These are phyloP conservation scores for Chiloscyllium punctatum DNA, from an alignment of 2,797 vertebrate species.

Conservation along the genomic window DNA sequence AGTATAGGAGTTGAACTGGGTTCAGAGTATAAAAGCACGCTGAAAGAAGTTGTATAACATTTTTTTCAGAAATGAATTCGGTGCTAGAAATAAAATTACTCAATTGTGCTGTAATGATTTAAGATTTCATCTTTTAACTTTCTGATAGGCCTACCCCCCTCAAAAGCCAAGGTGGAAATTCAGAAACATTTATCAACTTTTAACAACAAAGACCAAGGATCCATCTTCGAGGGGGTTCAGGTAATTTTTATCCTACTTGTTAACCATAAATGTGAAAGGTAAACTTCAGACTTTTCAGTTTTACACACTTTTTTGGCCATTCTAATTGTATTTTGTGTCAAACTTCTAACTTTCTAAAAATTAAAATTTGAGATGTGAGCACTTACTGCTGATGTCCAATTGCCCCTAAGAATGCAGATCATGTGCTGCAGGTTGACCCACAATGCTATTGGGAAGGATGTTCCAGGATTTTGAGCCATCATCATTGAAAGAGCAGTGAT, in stretches of 20 bases:
- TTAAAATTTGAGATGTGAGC: not conserved
- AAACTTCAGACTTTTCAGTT: not conserved
- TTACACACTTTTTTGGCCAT: too few species aligned
- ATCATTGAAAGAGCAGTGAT: too few species aligned
- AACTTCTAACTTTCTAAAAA: not conserved
- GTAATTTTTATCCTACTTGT: slow-evolving; percentile 54
- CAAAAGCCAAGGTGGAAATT: slow-evolving; percentile 85
- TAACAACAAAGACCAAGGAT: slow-evolving; percentile 81
- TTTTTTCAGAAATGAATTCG: not conserved
- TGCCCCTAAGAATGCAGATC: not conserved
- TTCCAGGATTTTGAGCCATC: too few species aligned
- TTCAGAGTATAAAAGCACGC: not conserved
- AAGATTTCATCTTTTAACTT: not conserved
- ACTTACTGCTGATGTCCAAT: not conserved
- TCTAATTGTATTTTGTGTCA: not conserved
- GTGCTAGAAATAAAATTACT: not conserved
- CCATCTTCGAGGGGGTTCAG: slow-evolving; percentile 84
- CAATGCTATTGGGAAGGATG: too few species aligned
- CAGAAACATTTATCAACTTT: slow-evolving; percentile 84
- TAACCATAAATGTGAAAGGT: not conserved
- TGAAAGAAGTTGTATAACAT: not conserved
- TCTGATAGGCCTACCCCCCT: slow-evolving; percentile 72
- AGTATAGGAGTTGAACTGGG: not conserved
- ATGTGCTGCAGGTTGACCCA: too few species aligned
- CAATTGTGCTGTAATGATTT: not conserved